Conservation (phyloP, 2,113 vertebrate genomes). For the Fukomys damarensis region DNA sequence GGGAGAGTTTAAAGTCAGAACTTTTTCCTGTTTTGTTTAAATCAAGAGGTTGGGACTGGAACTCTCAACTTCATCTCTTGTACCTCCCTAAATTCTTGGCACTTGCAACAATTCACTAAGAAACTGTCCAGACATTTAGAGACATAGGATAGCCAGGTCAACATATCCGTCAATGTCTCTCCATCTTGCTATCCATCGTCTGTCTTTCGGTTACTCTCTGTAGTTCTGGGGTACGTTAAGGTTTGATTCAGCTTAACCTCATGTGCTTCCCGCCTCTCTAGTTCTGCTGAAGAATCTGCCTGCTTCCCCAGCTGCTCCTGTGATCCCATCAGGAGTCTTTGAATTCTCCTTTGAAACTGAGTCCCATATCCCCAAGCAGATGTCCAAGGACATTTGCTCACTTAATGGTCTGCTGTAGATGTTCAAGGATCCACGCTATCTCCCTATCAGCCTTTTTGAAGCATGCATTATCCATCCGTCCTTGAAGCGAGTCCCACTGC, state of each 20-base stretch:
- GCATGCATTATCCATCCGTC: conserved; percentile 76
- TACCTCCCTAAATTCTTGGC: not conserved
- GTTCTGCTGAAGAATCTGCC: not conserved
- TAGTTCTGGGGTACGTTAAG: not conserved
- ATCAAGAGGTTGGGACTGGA: not conserved
- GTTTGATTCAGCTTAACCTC: not conserved
- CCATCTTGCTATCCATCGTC: not conserved
- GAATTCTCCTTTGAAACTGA: conserved; percentile 67
- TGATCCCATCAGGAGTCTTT: conserved; percentile 18
- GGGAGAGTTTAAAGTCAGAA: not conserved
- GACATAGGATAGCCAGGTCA: not conserved
- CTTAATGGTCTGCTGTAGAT: conserved; percentile 76
- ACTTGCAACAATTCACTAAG: not conserved
- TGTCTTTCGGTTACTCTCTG: not conserved
- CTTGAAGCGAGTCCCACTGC: conserved; percentile 73
- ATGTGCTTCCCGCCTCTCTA: not conserved
- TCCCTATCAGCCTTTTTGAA: conserved; percentile 63
- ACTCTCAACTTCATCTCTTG: fast-evolving
- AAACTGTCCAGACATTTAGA: not conserved
- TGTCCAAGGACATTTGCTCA: conserved; percentile 79
- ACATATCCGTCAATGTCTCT: not conserved
- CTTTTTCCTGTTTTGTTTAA: not conserved
- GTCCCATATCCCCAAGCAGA: conserved; percentile 71
- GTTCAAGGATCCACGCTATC: conserved; percentile 62
- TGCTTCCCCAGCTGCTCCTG: not conserved